A percentile compares a stretch with the other conserved stretches of the same genome.
Evolutionary conservation across 1,140 invertebrate species (phyloP).

Genomic region (Leptinotarsa lineolata): DNA sequence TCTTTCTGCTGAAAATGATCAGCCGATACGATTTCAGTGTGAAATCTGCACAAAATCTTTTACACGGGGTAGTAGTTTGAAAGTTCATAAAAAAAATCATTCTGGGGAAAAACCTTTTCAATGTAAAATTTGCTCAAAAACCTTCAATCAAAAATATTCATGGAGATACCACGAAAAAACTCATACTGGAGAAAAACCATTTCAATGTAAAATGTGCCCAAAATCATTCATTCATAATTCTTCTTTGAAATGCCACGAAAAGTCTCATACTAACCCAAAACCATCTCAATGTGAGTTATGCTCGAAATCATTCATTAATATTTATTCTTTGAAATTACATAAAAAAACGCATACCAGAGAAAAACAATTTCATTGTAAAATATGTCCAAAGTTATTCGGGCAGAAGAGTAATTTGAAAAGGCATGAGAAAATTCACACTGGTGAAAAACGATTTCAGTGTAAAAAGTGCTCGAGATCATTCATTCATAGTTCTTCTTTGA

Average conservation of each 20-base stretch:
- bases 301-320: slow-evolving; percentile 4
- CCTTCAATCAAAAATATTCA: background rate
- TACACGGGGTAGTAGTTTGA: background rate
- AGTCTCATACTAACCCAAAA: background rate
- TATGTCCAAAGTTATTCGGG: background rate
- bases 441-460: slow-evolving; percentile 1
- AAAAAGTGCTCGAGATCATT: background rate
- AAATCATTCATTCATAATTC: background rate
- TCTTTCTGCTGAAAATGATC: background rate
- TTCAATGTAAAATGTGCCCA: background rate
- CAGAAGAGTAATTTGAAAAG: slow-evolving; percentile 1
- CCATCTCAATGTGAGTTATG: background rate
- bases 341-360: background rate
- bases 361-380: slow-evolving; percentile 2
- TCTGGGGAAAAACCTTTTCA: background rate
- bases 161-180: background rate
- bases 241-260: background rate
- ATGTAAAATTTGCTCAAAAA: slow-evolving; percentile 1
- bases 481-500: background rate
- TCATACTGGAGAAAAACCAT: slow-evolving; percentile 11
- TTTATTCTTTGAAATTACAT: background rate
- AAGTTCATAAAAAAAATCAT: background rate
- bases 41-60: background rate
- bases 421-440: background rate
- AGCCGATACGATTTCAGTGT: background rate